These are phyloP conservation scores for Papilio helenus DNA, from an alignment of 1,140 invertebrate species.

Conservation along the genomic window DNA sequence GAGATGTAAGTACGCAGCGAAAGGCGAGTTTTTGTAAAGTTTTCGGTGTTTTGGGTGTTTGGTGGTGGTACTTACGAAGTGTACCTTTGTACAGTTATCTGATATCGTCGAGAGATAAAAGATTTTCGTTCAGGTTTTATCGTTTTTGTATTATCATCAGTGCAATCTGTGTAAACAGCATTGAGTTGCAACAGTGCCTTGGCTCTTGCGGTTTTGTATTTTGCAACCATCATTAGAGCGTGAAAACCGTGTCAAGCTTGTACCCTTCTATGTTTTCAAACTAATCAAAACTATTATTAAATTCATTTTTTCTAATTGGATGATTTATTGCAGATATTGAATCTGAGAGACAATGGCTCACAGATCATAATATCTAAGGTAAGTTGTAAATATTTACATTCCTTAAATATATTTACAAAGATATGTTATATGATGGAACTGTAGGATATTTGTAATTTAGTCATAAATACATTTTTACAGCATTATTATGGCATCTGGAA, in stretches of 20 bases:
- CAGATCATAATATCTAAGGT: constrained; percentile 53
- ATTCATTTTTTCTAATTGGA: constrained; percentile 52
- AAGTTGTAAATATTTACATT: constrained; percentile 38
- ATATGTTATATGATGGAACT: not conserved
- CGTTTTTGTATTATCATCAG: constrained; percentile 44
- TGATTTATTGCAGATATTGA: constrained; percentile 48
- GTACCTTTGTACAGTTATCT: constrained; percentile 66
- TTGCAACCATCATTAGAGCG: constrained; percentile 80
- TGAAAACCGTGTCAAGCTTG: constrained; percentile 79
- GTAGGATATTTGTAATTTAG: constrained; percentile 13
- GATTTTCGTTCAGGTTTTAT: constrained; percentile 46
- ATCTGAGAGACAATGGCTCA: constrained; percentile 51
- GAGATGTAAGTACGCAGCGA: constrained; percentile 69
- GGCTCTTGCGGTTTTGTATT: constrained; percentile 68
- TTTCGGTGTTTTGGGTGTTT: constrained; percentile 65
- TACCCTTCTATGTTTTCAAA: constrained; percentile 57
- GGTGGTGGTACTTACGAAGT: constrained; percentile 59
- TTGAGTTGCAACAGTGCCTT: constrained; percentile 63
- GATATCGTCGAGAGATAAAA: constrained; percentile 55
- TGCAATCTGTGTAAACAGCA: constrained; percentile 56
- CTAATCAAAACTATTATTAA: constrained; percentile 42
- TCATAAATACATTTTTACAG: constrained; percentile 50
- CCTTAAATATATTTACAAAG: not conserved
- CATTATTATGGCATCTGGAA: constrained; percentile 81
- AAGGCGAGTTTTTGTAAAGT: constrained; percentile 71